Evolutionary conservation across 2,797 vertebrate species (phyloP).

Genomic region (Epinephelus awoara): DNA sequence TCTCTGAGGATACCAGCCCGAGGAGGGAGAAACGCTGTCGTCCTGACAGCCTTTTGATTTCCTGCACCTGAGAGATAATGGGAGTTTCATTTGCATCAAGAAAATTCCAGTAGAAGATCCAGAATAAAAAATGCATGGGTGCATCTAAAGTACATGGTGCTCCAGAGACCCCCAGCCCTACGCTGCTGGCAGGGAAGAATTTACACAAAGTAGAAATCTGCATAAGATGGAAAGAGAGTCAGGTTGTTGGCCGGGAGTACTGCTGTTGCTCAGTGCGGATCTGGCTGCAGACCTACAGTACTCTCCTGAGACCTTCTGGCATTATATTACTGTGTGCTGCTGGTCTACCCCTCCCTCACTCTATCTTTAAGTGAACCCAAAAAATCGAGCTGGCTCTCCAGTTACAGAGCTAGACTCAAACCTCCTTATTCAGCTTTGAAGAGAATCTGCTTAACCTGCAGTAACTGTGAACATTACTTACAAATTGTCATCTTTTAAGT

Average conservation of each 20-base stretch:
- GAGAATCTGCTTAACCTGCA: constrained; percentile 9
- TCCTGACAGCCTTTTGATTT: constrained; percentile 66
- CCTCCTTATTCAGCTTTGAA: constrained; percentile 1
- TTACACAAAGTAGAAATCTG: constrained; percentile 50
- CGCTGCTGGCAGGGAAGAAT: constrained; percentile 34
- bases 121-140: constrained; percentile 53
- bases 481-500: neutral
- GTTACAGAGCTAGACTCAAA: constrained; percentile 9
- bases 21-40: constrained; percentile 42
- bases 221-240: constrained; percentile 46
- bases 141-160: constrained; percentile 52
- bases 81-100: constrained; percentile 69
- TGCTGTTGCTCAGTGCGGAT: constrained; percentile 25
- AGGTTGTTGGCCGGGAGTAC: constrained; percentile 32
- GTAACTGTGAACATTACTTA: neutral
- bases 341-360: neutral
- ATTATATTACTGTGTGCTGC: constrained; percentile 26
- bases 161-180: constrained; percentile 44
- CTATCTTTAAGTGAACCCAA: constrained; percentile 17
- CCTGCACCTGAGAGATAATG: constrained; percentile 65
- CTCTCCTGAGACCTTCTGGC: constrained; percentile 30
- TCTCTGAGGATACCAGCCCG: constrained; percentile 64
- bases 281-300: constrained; percentile 44
- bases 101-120: constrained; percentile 53
- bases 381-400: neutral